Evolutionary conservation across 2,797 vertebrate genomes (phyloP).

Genomic region (Potorous gilbertii): DNA sequence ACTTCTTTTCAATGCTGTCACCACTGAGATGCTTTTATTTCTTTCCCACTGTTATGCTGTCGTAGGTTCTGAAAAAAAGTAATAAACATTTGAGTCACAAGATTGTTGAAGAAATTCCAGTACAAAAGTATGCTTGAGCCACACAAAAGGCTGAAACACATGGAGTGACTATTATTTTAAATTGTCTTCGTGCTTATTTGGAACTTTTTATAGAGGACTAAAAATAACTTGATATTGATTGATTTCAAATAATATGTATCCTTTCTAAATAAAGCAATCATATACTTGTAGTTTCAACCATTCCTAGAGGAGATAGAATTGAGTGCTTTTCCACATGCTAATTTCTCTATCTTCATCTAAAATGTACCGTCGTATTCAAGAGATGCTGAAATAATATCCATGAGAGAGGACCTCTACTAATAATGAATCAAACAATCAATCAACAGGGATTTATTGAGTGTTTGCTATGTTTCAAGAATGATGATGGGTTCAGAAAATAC

Average conservation of each 20-base stretch:
- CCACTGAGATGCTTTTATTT: not conserved
- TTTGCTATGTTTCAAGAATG: not conserved
- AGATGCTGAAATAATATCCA: not conserved
- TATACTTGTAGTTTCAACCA: not conserved
- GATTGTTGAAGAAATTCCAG: not conserved
- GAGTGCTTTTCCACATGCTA: not conserved
- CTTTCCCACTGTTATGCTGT: not conserved
- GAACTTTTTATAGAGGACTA: not conserved
- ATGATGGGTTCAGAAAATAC: not conserved
- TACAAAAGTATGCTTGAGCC: not conserved
- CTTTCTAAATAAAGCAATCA: not conserved
- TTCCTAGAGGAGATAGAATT: constrained; percentile 6
- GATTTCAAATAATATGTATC: constrained; percentile 1
- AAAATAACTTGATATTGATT: not conserved
- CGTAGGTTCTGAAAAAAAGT: constrained; percentile 38
- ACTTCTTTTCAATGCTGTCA: constrained; percentile 25
- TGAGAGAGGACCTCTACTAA: not conserved
- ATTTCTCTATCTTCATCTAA: not conserved
- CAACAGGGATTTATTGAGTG: not conserved
- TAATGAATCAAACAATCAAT: not conserved
- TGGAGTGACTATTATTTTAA: constrained; percentile 11
- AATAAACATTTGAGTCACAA: constrained; percentile 36
- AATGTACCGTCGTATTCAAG: not conserved
- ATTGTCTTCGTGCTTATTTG: constrained; percentile 20
- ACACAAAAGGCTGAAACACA: not conserved